A percentile compares a stretch with the other conserved stretches of the same genome.
Conservation (phyloP, 1,140 invertebrate genomes). For the Bombus difficillimus region DNA sequence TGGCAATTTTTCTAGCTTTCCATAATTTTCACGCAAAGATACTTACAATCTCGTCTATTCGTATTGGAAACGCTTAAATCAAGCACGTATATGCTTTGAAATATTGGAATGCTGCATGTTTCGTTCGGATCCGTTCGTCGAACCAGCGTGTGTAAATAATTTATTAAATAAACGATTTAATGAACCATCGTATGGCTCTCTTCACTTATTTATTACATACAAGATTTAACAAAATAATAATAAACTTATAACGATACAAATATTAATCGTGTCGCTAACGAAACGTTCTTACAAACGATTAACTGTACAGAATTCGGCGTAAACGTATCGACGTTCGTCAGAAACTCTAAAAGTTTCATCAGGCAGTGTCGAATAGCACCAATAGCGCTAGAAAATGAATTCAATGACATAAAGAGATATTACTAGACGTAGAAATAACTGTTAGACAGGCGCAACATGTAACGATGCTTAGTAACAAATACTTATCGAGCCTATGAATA, state of each 20-base stretch:
- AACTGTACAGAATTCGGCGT: conserved; percentile 64
- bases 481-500: neutral
- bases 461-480: conserved; percentile 36
- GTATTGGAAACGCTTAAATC: neutral
- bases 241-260: conserved; percentile 56
- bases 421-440: conserved; percentile 5
- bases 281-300: conserved; percentile 39
- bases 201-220: conserved; percentile 69
- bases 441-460: conserved; percentile 1
- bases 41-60: neutral
- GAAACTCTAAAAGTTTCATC: neutral
- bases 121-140: neutral
- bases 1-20: neutral
- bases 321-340: neutral
- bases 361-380: conserved; percentile 23
- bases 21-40: neutral
- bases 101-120: neutral
- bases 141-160: neutral
- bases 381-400: neutral
- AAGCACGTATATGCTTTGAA: neutral
- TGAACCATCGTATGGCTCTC: neutral
- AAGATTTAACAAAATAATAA: conserved; percentile 67
- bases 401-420: neutral
- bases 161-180: neutral
- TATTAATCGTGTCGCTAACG: conserved; percentile 43